Conservation (phyloP, 2,113 vertebrate genomes). For the Phrynosoma blainvillii region DNA sequence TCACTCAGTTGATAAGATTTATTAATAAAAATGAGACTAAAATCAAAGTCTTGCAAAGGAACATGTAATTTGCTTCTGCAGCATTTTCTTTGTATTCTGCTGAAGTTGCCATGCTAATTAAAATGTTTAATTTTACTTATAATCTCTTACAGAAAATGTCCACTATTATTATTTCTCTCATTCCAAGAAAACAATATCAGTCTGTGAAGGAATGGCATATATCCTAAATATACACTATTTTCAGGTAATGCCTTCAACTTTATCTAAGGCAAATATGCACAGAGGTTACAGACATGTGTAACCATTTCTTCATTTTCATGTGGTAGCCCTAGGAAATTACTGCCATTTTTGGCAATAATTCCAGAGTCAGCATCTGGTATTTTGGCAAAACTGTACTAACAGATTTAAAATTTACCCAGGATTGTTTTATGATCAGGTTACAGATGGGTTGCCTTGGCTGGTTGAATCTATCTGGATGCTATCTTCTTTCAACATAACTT, state of each 20-base stretch:
- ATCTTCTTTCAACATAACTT: constrained; percentile 28
- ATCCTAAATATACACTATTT: neutral
- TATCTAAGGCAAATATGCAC: neutral
- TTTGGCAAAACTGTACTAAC: constrained; percentile 61
- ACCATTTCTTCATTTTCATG: constrained; percentile 56
- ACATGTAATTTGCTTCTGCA: neutral
- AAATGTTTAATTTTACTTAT: neutral
- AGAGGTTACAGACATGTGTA: neutral
- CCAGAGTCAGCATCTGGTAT: constrained; percentile 66
- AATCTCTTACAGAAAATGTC: neutral
- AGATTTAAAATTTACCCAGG: constrained; percentile 50
- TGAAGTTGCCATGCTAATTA: accelerated
- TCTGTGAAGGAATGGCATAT: neutral
- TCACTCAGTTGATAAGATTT: neutral
- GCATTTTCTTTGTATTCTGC: neutral
- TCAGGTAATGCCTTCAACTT: neutral
- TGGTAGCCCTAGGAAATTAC: constrained; percentile 47
- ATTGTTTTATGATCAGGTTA: constrained; percentile 54
- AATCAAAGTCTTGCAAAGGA: neutral
- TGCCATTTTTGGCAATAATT: constrained; percentile 63
- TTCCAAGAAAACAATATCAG: neutral
- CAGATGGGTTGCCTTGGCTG: constrained; percentile 62
- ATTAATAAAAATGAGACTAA: accelerated
- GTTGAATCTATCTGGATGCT: constrained; percentile 29
- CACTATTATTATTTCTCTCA: neutral